Evolutionary conservation across 2,888 invertebrate species (phyloP), one percentile per base, ranked within the genome.

Genomic region (Harpalus rubripes): DNA sequence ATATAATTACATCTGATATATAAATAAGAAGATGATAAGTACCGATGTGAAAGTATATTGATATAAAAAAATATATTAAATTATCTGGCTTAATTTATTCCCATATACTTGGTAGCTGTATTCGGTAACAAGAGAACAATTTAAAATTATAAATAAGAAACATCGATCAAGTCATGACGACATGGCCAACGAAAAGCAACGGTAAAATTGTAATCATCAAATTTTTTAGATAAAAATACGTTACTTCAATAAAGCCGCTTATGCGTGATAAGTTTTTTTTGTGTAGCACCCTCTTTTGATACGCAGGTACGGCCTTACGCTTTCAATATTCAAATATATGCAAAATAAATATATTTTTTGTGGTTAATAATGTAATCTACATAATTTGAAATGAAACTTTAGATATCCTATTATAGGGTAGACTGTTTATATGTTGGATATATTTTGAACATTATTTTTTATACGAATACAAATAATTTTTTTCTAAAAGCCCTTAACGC

Each of bases 321-420:
- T 61, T 59, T 41, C 18, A 65, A 65, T 81, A 81, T 81, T 81
- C 26, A 81, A 81, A 81, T 81, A 52, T 81, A 81, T 81, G 81
- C 65, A 81, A 81, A 81, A 81, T 81, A 81, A 81, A 81, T 63
- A 80, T 41, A 41, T 81, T 81, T 80, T 81, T 81, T 81, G 39
- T 81, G 44, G 44, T 44, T 81, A 81, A 81, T 81, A 81, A 80
- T 80, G 18, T 80, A 80, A 81, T 81, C 81, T 81, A 81, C 81
- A 81, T 81, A 81, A 81, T 65, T 81, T 65, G 18, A 65, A 65
- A 65, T 18, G 63, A 80, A 80, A 61, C 63, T 61, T 61, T 65
- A 81, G 44, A 22, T 61, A 80, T 61, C 80, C 80, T 61, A 80
- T 80, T 59, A 80, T 8, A 39, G 41, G 41, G 26, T 61, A 80